A percentile compares a stretch with the other conserved stretches of the same genome.
Conservation (phyloP, 1,140 invertebrate genomes). For the Formica exsecta region DNA sequence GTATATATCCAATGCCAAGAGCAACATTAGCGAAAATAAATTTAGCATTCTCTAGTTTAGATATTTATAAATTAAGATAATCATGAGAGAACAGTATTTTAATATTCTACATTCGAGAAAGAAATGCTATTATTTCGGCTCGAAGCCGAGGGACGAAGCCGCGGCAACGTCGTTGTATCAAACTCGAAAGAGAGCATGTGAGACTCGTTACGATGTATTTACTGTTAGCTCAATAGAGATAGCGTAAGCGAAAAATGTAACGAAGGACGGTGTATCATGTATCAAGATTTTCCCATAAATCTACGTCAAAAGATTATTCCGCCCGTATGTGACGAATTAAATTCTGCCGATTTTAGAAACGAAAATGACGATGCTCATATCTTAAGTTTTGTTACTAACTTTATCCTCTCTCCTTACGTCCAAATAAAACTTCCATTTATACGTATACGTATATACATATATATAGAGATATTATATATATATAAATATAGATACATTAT, state of each 20-base stretch:
- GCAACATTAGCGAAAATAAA: background rate
- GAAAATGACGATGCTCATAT: conserved; percentile 66
- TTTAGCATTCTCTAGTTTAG: background rate
- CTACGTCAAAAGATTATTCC: conserved; percentile 47
- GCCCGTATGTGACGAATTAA: conserved; percentile 5
- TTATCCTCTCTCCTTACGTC: conserved; percentile 54
- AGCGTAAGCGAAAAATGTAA: conserved; percentile 79
- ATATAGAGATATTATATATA: conserved; percentile 54
- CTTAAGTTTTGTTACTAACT: conserved; percentile 68
- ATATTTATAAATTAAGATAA: background rate
- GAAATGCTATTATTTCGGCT: background rate
- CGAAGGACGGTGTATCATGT: conserved; percentile 78
- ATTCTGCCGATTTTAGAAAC: conserved; percentile 49
- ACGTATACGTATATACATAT: conserved; percentile 54
- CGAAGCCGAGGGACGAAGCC: conserved; percentile 72
- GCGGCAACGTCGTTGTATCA: conserved; percentile 79
- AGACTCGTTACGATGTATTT: conserved; percentile 61
- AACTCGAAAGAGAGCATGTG: conserved; percentile 72
- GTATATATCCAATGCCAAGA: background rate
- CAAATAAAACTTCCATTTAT: conserved; percentile 65
- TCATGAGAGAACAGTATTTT: background rate
- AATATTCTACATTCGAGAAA: background rate
- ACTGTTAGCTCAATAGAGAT: conserved; percentile 76
- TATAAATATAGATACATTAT: conserved; percentile 64
- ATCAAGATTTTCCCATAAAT: conserved; percentile 72